Evolutionary conservation across 2,888 invertebrate genomes (phyloP).

Genomic region (Danaus chrysippus): DNA sequence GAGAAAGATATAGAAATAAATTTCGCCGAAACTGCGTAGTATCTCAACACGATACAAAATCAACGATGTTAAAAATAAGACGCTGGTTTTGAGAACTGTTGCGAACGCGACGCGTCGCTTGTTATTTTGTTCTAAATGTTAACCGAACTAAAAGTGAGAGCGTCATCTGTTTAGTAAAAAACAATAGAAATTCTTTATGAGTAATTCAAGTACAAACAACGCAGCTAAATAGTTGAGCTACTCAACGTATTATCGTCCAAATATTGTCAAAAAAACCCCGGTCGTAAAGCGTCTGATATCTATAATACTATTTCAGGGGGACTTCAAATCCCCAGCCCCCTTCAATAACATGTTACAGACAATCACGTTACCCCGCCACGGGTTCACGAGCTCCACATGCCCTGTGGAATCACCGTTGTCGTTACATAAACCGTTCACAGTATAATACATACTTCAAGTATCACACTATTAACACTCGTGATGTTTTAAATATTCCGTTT

Average conservation of each 20-base stretch:
- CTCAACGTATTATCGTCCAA: too few relatives aligned
- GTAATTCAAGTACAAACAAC: too few relatives aligned
- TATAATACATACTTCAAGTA: constrained; percentile 42
- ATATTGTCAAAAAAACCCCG: too few relatives aligned
- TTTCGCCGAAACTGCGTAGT: constrained; percentile 25
- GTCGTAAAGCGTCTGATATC: too few relatives aligned
- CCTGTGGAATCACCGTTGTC: constrained; percentile 15
- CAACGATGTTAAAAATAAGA: constrained; percentile 9
- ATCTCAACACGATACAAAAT: constrained; percentile 13
- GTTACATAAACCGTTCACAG: constrained; percentile 49
- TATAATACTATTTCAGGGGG: too few relatives aligned
- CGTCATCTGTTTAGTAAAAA: too few relatives aligned
- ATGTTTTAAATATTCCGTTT: constrained; percentile 22
- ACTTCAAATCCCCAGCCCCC: constrained; percentile 11
- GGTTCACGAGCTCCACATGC: constrained; percentile 36
- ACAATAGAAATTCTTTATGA: too few relatives aligned
- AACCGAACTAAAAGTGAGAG: too few relatives aligned
- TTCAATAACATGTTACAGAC: constrained; percentile 35
- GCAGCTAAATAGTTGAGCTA: too few relatives aligned
- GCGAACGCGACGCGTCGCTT: too few relatives aligned
- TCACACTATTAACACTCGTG: constrained; percentile 29
- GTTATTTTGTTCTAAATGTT: too few relatives aligned
- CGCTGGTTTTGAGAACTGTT: too few relatives aligned
- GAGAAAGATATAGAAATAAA: constrained; percentile 29
- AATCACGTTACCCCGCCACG: constrained; percentile 61